These are phyloP conservation scores for Melieria omissa DNA, from an alignment of 2,888 invertebrate genomes.

Conservation along the genomic window DNA sequence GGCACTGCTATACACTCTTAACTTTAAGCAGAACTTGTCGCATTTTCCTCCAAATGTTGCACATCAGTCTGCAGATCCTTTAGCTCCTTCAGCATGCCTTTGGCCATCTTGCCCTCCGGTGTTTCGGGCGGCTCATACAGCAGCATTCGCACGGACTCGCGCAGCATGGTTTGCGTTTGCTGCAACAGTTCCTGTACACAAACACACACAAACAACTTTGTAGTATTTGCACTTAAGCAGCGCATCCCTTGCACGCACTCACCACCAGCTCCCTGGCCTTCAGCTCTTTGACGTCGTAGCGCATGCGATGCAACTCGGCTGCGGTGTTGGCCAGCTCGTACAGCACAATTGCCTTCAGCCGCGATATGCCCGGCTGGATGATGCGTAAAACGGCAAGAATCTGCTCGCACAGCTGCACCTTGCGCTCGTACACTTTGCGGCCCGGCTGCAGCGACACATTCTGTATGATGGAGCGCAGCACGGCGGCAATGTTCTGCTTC, in stretches of 20 bases:
- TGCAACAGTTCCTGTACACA: slow-evolving; percentile 68
- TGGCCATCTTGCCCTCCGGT: slow-evolving; percentile 78
- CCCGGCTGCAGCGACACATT: slow-evolving; percentile 69
- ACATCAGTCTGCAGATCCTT: slow-evolving; percentile 71
- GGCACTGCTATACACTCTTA: no score
- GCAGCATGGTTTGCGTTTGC: slow-evolving; percentile 71
- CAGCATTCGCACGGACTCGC: slow-evolving; percentile 74
- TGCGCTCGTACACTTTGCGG: slow-evolving; percentile 72
- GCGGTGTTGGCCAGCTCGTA: slow-evolving; percentile 80
- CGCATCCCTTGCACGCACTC: slow-evolving; percentile 10
- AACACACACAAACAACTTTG: not conserved
- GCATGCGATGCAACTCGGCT: slow-evolving; percentile 69
- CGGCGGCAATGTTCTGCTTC: slow-evolving; percentile 76
- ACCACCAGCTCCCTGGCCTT: slow-evolving; percentile 53
- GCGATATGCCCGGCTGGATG: slow-evolving; percentile 71
- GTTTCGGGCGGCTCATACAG: slow-evolving; percentile 78
- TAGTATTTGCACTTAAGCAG: not conserved
- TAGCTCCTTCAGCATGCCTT: slow-evolving; percentile 75
- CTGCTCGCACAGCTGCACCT: slow-evolving; percentile 75
- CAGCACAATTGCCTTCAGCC: slow-evolving; percentile 74
- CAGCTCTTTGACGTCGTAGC: slow-evolving; percentile 56
- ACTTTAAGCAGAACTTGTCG: no score
- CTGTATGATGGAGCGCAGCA: slow-evolving; percentile 68
- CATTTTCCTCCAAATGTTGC: slow-evolving; percentile 48
- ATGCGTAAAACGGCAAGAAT: slow-evolving; percentile 74